Base-by-base conservation (phyloP, 2,113 vertebrate species). In the Sigmodon hispidus region DNA sequence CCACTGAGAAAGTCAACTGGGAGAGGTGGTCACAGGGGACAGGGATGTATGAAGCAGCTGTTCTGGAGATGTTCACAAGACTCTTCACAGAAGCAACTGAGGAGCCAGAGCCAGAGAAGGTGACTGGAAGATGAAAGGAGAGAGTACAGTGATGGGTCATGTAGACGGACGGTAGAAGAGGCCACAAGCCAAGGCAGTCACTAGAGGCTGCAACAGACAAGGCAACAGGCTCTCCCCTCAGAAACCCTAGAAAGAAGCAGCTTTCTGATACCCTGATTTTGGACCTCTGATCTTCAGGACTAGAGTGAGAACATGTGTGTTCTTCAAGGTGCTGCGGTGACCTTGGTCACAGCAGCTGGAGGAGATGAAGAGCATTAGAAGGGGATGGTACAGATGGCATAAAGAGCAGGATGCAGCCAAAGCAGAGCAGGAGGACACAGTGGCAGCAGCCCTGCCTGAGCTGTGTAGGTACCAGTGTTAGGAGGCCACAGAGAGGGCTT, bases 341-440 rank as follows among this genome's bases (percentile, higher is more conserved):
- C n/a, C n/a, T 40, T 48, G 29, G 59, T 75, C 73, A 77, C 4
- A 63, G 52, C 50, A 89, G 29, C 45, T 77, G 21, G 2, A 59
- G 36, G 61, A 93, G 65, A 73, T 43, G 55, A 81, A 89, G 50
- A 88, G 65, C 1, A 77, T 90, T 43, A 69, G 43, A 7, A n/a
- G 8, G 22, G 19, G 63, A 31, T 0, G 1, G 57, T 83, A 40
- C 29, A 36, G 34, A 77, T 7, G 55, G 43, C n/a, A 26, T 67
- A 50, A 81, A 31, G 29, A 76, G 31, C 36, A 87, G n/a, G 11
- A 22, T 3, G 4, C 57, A 67, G 72, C 6, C 10, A 19, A 45
- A 48, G 43, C n/a, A 81, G 24, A 79, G 59, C n/a, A 36, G 0
- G 10, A 22, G 21, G 40, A 5, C 0, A 0, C 11, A 2, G 5